Percentiles rank a stretch among this genome's conserved stretches.
phyloP scores from a whole-genome alignment of 2,113 vertebrate genomes.

The Rhinopithecus roxellana region DNA sequence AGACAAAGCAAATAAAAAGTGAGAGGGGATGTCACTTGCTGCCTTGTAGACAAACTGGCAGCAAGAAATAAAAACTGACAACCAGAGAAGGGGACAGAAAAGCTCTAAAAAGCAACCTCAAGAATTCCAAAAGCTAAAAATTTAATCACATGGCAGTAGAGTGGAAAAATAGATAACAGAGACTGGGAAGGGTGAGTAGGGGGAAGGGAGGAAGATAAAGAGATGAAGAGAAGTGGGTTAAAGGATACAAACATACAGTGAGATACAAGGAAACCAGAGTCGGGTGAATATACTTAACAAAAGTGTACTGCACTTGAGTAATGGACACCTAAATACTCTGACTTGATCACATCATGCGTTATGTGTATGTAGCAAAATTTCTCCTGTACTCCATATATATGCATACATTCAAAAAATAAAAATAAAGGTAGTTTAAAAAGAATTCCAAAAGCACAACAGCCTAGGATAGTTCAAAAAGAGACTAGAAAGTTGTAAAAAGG shows the following conservation, averaged over 20 bases:
- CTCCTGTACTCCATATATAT: neutral
- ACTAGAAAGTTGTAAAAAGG: neutral
- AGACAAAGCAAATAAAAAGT: neutral
- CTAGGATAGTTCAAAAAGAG: neutral
- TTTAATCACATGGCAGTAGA: neutral
- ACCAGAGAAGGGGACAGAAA: neutral
- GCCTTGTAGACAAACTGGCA: neutral
- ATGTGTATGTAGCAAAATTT: neutral
- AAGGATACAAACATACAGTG: neutral
- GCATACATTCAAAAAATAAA: neutral
- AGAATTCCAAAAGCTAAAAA: neutral
- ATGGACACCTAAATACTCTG: neutral
- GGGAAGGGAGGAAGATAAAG: neutral
- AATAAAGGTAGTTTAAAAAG: neutral
- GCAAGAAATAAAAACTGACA: neutral
- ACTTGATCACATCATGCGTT: neutral
- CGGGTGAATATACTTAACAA: neutral
- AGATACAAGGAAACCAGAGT: neutral
- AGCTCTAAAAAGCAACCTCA: neutral
- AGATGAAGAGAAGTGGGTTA: neutral
- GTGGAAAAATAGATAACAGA: neutral
- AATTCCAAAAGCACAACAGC: neutral
- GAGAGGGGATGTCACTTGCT: neutral
- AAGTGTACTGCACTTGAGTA: neutral
- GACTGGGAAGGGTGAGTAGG: neutral